These are phyloP conservation scores for Ciconia maguari DNA, from an alignment of 2,113 vertebrate genomes.

Conservation along the genomic window DNA sequence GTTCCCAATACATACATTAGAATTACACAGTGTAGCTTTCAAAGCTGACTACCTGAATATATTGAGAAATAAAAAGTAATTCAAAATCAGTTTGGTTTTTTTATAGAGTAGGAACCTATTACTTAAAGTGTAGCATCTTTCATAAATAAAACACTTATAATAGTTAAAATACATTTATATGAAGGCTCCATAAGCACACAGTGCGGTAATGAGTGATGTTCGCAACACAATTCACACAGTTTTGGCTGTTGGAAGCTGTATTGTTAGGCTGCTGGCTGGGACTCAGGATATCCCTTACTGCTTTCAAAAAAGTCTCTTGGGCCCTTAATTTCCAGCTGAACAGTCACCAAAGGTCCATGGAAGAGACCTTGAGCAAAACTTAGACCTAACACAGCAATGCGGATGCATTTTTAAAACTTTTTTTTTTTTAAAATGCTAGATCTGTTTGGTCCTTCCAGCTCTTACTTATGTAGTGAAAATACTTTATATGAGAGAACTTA, in stretches of 20 bases:
- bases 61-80: background rate
- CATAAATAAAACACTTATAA: background rate
- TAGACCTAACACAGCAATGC: background rate
- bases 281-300: constrained; percentile 37
- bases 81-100: background rate
- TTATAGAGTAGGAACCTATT: background rate
- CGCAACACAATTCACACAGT: background rate
- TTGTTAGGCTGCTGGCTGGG: constrained; percentile 26
- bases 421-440: background rate
- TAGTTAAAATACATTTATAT: background rate
- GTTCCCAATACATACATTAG: background rate
- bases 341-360: background rate
- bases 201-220: background rate
- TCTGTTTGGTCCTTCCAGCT: background rate
- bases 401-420: background rate
- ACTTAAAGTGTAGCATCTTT: background rate
- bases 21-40: background rate
- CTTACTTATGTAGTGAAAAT: background rate
- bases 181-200: background rate
- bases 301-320: constrained; percentile 19
- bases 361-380: constrained; percentile 36
- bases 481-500: background rate
- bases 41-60: background rate
- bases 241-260: constrained; percentile 5
- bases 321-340: constrained; percentile 32